phyloP scores from a whole-genome alignment of 1,140 invertebrate species.

The Popillia japonica region DNA sequence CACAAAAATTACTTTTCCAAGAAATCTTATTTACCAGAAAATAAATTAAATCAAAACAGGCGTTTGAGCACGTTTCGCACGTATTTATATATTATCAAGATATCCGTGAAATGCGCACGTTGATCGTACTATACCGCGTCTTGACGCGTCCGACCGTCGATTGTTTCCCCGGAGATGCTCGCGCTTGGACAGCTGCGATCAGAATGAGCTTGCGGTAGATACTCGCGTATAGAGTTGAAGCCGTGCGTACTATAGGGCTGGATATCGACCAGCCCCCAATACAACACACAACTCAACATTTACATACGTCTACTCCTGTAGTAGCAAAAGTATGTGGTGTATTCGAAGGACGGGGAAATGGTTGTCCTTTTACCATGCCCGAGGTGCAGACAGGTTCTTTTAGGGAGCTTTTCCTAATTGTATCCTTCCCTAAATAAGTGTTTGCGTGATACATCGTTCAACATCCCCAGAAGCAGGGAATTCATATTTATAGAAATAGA shows the following conservation, averaged over 20 bases:
- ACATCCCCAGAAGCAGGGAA: no score
- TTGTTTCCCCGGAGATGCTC: slow-evolving; percentile 19
- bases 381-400: background rate
- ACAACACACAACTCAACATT: slow-evolving; percentile 22
- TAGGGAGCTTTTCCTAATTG: background rate
- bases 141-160: background rate
- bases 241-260: slow-evolving; percentile 10
- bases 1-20: background rate
- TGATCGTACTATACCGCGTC: background rate
- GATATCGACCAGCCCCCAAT: slow-evolving; percentile 32
- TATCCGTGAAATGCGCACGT: background rate
- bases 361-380: background rate
- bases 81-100: no score
- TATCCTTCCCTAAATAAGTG: background rate
- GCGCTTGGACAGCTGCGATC: slow-evolving; percentile 23
- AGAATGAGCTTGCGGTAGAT: slow-evolving; percentile 30
- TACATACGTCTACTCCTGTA: slow-evolving; percentile 15
- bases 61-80: background rate
- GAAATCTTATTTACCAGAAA: background rate
- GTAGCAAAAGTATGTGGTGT: background rate
- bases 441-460: no score
- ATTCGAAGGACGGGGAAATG: background rate
- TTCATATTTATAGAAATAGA: no score
- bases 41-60: background rate
- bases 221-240: background rate